Evolutionary conservation across 2,797 vertebrate species (phyloP).

Genomic region (Eidolon dupreanum): DNA sequence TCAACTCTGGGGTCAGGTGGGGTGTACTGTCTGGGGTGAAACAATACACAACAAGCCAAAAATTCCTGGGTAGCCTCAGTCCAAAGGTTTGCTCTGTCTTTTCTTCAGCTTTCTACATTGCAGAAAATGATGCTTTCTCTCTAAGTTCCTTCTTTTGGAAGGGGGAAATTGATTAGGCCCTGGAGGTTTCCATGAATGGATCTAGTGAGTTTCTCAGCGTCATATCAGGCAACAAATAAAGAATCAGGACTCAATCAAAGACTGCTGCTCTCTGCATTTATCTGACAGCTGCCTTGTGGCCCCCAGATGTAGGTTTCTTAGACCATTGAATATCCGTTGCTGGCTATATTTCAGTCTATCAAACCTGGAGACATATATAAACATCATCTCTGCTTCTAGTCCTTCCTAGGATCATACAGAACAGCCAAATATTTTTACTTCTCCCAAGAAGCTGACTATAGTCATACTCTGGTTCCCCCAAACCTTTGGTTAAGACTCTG

Average conservation of each 20-base stretch:
- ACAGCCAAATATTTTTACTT: not conserved
- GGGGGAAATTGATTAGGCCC: constrained; percentile 33
- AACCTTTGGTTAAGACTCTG: not conserved
- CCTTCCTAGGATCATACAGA: not conserved
- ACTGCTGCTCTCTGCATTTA: not conserved
- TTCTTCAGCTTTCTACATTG: constrained; percentile 3
- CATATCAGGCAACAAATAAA: not conserved
- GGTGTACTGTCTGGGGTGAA: not conserved
- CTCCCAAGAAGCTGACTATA: not conserved
- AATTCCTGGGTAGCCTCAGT: not conserved
- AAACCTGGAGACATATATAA: not conserved
- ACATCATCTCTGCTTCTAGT: not conserved
- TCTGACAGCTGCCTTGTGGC: not conserved
- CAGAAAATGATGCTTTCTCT: not conserved
- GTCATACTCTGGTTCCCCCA: not conserved
- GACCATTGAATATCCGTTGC: not conserved
- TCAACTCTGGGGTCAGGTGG: not conserved
- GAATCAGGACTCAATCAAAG: not conserved
- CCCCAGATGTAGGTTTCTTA: not conserved
- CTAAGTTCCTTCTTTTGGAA: constrained; percentile 20
- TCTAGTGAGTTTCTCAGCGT: constrained; percentile 35
- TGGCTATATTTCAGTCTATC: not conserved
- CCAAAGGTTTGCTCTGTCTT: not conserved
- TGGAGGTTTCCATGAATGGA: constrained; percentile 44
- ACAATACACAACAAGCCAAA: not conserved